Evolutionary conservation across 2,888 invertebrate genomes (phyloP).

Genomic region (Terebella lapidaria): DNA sequence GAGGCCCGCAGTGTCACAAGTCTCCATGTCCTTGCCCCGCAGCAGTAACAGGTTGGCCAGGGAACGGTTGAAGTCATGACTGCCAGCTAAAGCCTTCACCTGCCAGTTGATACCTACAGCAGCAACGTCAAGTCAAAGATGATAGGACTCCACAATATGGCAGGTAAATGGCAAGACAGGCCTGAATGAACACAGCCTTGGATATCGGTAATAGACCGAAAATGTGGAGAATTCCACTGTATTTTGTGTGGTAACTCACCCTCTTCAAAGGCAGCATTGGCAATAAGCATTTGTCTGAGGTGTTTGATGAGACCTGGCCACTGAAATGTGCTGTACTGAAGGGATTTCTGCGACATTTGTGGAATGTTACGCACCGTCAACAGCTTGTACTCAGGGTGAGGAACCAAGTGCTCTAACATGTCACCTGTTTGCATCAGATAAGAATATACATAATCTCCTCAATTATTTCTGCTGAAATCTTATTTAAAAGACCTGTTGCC

Average conservation of each 20-base stretch:
- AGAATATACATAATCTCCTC: too few relatives aligned
- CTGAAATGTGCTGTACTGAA: conserved; percentile 45
- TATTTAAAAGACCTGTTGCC: too few relatives aligned
- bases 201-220: too few relatives aligned
- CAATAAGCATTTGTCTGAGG: conserved; percentile 51
- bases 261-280: conserved; percentile 50
- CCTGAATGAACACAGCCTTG: too few relatives aligned
- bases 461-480: too few relatives aligned
- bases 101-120: conserved; percentile 49
- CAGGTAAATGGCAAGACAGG: too few relatives aligned
- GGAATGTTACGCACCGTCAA: conserved; percentile 48
- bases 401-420: conserved; percentile 40
- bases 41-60: conserved; percentile 40
- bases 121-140: neutral
- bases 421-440: conserved; percentile 31
- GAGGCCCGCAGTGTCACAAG: conserved; percentile 33
- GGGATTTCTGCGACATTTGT: conserved; percentile 42
- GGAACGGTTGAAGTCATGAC: conserved; percentile 35
- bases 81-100: conserved; percentile 22
- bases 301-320: conserved; percentile 51
- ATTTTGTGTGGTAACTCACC: conserved; percentile 31
- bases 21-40: conserved; percentile 36
- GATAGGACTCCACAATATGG: too few relatives aligned
- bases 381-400: conserved; percentile 50
- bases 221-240: too few relatives aligned